These are phyloP conservation scores for Albula glossodonta DNA, from an alignment of 2,113 vertebrate genomes.

Conservation along the genomic window DNA sequence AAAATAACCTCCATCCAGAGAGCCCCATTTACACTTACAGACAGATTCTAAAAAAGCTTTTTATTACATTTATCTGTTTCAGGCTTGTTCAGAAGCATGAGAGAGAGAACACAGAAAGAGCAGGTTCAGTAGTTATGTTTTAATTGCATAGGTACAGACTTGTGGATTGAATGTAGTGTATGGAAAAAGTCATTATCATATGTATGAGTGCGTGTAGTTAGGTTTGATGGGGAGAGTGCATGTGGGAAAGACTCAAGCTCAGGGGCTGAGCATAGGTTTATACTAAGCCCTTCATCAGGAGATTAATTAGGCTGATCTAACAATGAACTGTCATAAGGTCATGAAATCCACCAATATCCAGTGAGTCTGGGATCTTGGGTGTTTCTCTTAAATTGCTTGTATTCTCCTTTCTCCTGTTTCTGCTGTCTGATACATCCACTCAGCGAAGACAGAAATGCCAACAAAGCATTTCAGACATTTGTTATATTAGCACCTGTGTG, in stretches of 20 bases:
- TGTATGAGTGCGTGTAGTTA: neutral
- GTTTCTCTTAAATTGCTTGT: neutral
- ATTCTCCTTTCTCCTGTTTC: neutral
- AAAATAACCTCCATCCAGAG: neutral
- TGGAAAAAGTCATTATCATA: constrained; percentile 10
- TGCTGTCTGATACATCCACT: neutral
- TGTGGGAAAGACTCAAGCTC: neutral
- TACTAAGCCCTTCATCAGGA: neutral
- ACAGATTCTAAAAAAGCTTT: constrained; percentile 6
- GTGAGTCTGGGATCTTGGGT: neutral
- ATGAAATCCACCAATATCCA: neutral
- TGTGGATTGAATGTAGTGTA: neutral
- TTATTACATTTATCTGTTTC: neutral
- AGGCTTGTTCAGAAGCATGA: neutral
- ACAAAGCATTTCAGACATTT: neutral
- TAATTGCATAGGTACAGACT: neutral
- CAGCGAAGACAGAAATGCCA: neutral
- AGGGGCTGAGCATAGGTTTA: neutral
- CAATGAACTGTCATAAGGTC: neutral
- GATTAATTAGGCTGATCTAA: neutral
- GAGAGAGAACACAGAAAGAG: neutral
- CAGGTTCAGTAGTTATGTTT: neutral
- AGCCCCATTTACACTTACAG: neutral
- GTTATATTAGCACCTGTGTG: neutral
- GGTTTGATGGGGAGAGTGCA: neutral